Percentiles rank a stretch among this genome's conserved stretches.
These are phyloP conservation scores for Coelopa frigida DNA, from an alignment of 1,140 invertebrate genomes.

Conservation along the genomic window DNA sequence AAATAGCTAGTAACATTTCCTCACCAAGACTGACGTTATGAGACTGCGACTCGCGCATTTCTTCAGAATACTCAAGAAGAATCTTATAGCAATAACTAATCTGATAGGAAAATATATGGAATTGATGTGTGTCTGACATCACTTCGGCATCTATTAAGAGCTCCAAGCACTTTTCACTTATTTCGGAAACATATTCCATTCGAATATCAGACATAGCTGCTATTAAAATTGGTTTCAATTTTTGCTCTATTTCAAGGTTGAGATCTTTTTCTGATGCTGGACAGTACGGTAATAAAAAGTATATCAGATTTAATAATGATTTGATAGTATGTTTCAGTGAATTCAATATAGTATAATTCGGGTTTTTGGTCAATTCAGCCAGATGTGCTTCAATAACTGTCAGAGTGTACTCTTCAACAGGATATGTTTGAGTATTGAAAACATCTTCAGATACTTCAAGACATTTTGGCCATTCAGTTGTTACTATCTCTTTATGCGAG, in stretches of 20 bases:
- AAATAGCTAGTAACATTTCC: conserved; percentile 34
- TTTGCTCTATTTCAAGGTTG: conserved; percentile 15
- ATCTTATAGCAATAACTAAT: conserved; percentile 60
- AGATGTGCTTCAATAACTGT: conserved; percentile 40
- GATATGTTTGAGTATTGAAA: conserved; percentile 22
- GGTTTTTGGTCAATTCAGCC: conserved; percentile 26
- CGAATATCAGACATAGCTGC: conserved; percentile 67
- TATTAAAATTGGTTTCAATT: conserved; percentile 53
- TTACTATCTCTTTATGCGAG: conserved; percentile 39
- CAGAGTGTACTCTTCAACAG: conserved; percentile 38
- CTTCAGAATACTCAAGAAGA: conserved; percentile 52
- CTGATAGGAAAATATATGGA: too few species aligned
- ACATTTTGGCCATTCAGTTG: conserved; percentile 39
- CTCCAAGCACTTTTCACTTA: conserved; percentile 55
- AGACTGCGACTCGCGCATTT: conserved; percentile 17
- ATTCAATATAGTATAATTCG: conserved; percentile 32
- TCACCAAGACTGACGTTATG: conserved; percentile 31
- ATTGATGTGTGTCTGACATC: too few species aligned
- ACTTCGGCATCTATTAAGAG: conserved; percentile 54
- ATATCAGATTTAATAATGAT: conserved; percentile 29
- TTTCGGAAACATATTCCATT: conserved; percentile 65
- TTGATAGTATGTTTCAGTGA: conserved; percentile 40
- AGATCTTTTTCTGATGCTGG: neutral
- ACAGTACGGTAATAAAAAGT: conserved; percentile 34
- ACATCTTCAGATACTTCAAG: conserved; percentile 29